Base-by-base conservation (phyloP, 2,797 vertebrate species). In the Hoplostethus mediterraneus region DNA sequence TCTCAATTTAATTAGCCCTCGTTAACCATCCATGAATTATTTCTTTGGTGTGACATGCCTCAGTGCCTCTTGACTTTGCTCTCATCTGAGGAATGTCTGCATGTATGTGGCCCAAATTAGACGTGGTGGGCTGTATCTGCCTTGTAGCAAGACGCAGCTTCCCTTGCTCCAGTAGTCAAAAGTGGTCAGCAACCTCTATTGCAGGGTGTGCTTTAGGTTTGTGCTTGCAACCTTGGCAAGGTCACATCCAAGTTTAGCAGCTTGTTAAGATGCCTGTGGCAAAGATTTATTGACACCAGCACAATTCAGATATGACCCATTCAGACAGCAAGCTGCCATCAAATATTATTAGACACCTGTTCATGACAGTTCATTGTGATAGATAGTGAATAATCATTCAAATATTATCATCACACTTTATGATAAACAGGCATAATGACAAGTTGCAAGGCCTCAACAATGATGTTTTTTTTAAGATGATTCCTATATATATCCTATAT, bases 1-100 rank as follows among this genome's bases (percentile, higher is more conserved):
- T 81, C 80, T 83, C 77, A 12, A 75, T 67, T 80, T 92, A 94
- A 94, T 95, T 94, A 94, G 88, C 84, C 82, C 87, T 62, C 14
- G 51, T 73, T 78, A 83, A 63, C 74, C 58, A 69, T 73, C 66
- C 68, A 91, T 92, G 82, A 94, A 92, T 93, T 89, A 93, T 93
- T 93, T 91, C 86, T 85, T 81, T 82, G 79, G 71, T 66, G 85
- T 86, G 87, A 88, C 90, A 85, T 66, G 89, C 87, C 87, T 92
- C 87, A 77, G 84, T 55, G 82, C 84, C 90, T 86, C 87, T 90
- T 80, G 85, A 87, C 89, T 92, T 90, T 80, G 74, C 85, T 84
- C 82, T 89, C 71, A 84, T 90, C 80, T 87, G 82, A 86, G 76
- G 74, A 88, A 86, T 71, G 89, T 85, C 85, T 87, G 70, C 65